phyloP scores from a whole-genome alignment of 2,888 invertebrate genomes.

The Eudemis profundana region DNA sequence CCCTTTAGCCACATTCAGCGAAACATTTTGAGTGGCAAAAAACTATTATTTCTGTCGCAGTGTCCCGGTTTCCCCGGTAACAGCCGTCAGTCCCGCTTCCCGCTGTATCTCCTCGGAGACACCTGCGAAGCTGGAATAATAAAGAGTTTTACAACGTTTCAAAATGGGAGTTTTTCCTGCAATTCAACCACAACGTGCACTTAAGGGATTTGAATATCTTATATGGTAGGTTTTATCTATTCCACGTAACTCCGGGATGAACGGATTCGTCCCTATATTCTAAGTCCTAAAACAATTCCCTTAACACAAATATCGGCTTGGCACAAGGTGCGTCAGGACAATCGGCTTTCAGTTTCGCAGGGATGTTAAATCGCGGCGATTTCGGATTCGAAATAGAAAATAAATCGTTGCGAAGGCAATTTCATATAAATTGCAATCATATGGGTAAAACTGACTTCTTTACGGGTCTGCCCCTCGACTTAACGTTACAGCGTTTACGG shows the following conservation, averaged over 20 bases:
- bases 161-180: conserved; percentile 84
- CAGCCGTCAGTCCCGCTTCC: conserved; percentile 66
- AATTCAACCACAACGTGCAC: conserved; percentile 83
- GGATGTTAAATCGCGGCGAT: conserved; percentile 36
- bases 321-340: conserved; percentile 41
- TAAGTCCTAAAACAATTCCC: conserved; percentile 70
- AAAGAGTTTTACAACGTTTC: conserved; percentile 83
- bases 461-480: conserved; percentile 57
- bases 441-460: conserved; percentile 60
- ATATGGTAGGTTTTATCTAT: conserved; percentile 80
- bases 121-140: conserved; percentile 83
- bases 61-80: conserved; percentile 55
- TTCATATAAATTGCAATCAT: conserved; percentile 56
- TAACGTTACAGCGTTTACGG: conserved; percentile 58
- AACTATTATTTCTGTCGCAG: conserved; percentile 62
- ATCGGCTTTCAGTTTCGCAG: conserved; percentile 43
- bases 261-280: conserved; percentile 71
- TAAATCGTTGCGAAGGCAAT: conserved; percentile 49
- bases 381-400: conserved; percentile 36
- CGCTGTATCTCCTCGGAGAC: conserved; percentile 75
- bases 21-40: conserved; percentile 55
- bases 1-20: conserved; percentile 49
- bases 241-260: conserved; percentile 68
- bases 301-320: conserved; percentile 50
- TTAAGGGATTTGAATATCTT: conserved; percentile 85